Conservation (phyloP, 37 sponge, comb jelly and placozoan genomes). For the Theonella swinhoei region DNA sequence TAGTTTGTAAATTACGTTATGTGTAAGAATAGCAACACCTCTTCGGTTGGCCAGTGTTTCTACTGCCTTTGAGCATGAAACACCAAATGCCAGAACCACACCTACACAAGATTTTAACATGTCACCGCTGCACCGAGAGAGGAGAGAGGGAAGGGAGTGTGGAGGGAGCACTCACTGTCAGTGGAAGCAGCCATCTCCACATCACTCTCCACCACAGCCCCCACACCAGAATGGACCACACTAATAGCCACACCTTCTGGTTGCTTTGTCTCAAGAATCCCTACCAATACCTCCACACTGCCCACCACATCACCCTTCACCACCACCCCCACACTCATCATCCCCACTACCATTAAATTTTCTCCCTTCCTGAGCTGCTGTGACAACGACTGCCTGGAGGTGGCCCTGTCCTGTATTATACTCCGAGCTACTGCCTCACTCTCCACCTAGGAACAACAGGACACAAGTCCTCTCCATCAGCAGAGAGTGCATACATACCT, state of each 20-base stretch:
- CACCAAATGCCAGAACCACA: slow-evolving; percentile 69
- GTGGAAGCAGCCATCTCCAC: slow-evolving; percentile 66
- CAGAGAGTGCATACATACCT: slow-evolving; percentile 29
- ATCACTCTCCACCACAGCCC: slow-evolving; percentile 65
- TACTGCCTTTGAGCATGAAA: slow-evolving; percentile 21
- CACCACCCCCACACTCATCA: slow-evolving; percentile 15
- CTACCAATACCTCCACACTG: slow-evolving; percentile 67
- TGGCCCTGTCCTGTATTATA: not conserved
- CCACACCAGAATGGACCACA: slow-evolving; percentile 71
- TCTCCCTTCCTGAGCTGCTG: not conserved
- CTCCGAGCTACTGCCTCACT: slow-evolving; percentile 14
- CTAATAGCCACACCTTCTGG: slow-evolving; percentile 58
- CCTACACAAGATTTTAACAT: slow-evolving; percentile 32
- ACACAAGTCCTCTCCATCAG: not conserved
- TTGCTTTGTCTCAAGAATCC: slow-evolving; percentile 22
- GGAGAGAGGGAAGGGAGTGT: not conserved
- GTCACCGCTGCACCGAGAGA: not conserved
- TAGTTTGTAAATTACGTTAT: slow-evolving; percentile 80
- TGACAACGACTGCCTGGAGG: not conserved
- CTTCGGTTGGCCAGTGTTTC: slow-evolving; percentile 22
- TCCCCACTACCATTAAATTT: not conserved
- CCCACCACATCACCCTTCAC: slow-evolving; percentile 77
- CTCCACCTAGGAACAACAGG: not conserved
- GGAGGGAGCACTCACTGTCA: slow-evolving; percentile 38
- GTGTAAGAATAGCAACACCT: slow-evolving; percentile 44